Base-by-base conservation (phyloP, 2,888 invertebrate genomes). In the Ceratothoa steindachneri region DNA sequence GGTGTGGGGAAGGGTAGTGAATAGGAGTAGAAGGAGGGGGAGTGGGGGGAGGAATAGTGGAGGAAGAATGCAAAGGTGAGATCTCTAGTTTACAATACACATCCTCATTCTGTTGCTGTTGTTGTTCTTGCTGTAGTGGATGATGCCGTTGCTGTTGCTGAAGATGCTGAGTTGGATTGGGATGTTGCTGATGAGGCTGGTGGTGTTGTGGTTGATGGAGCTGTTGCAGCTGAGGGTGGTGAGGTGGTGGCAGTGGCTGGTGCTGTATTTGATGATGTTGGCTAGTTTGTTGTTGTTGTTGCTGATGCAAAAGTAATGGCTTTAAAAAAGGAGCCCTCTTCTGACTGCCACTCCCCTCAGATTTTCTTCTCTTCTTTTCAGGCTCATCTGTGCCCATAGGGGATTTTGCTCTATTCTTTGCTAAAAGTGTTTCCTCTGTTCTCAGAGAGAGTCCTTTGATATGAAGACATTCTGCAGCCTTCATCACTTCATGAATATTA, bases 391-490 rank as follows among this genome's bases (percentile, higher is more conserved):
- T 15, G 27, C 19, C 19, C 5, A 24, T 19, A 9, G 60, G 60
- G n/a, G 27, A 29, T 67, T 29, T 67, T 30, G 27, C 27, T 3
- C 27, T 60, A 24, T 24, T 60, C 27, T 60, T 60, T 60, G 24
- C n/a, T 12, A 60, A 60, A 3, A 22, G n/a, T 1, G 27, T 12
- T n/a, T 60, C 60, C 12, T 60, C 60, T 60, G n/a, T n/a, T 24
- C 60, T 60, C 52, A 73, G 19, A 22, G 74, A 55, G 19, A 80
- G 67, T 1, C 80, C 80, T 41, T 67, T 67, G 28, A 80, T 74
- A n/a, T 73, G 68, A 22, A 80, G 69, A 51, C 71, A 71, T 30
- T 80, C 74, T 9, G 80, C 80, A 31, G 80, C 76, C 1, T 71
- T 72, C 41, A 80, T 51, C 5, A 80, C 66, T 12, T 53, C 69